These are phyloP conservation scores for Myotis vivesi DNA, from an alignment of 2,797 vertebrate genomes.

Conservation along the genomic window DNA sequence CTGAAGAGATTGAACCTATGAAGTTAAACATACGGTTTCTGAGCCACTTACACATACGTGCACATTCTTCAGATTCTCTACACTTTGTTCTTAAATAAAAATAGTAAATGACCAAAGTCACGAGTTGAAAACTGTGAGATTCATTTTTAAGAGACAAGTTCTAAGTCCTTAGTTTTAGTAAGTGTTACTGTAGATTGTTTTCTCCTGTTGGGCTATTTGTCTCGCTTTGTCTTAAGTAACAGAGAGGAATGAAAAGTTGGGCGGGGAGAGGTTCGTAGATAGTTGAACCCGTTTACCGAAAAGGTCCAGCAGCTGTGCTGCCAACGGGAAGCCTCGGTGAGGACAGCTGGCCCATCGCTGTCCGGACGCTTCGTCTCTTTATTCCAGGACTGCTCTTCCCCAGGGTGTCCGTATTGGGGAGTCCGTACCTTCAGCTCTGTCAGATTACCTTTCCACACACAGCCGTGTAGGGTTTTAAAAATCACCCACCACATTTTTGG, in stretches of 20 bases:
- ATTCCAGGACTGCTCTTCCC: background rate
- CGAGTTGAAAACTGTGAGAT: conserved; percentile 17
- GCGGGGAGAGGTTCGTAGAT: background rate
- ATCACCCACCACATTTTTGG: background rate
- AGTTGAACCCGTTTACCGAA: background rate
- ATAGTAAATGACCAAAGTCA: background rate
- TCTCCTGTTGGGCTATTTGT: conserved; percentile 46
- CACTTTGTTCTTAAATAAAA: conserved; percentile 42
- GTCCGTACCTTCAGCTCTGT: background rate
- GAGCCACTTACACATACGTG: background rate
- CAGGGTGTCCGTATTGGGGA: background rate
- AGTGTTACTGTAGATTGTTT: conserved; percentile 75
- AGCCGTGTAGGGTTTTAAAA: background rate
- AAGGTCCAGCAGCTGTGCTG: background rate
- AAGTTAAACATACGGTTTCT: background rate
- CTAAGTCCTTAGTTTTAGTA: conserved; percentile 71
- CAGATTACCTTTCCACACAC: background rate
- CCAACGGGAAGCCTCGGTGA: background rate
- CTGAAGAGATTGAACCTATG: conserved; percentile 40
- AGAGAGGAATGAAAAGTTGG: conserved; percentile 37
- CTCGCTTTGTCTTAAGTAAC: conserved; percentile 73
- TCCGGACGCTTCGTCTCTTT: background rate
- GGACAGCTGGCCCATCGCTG: background rate
- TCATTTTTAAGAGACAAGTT: conserved; percentile 72
- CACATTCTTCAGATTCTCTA: conserved; percentile 26